These are phyloP conservation scores for Caerostris darwini DNA, from an alignment of 1,140 invertebrate species.

Conservation along the genomic window DNA sequence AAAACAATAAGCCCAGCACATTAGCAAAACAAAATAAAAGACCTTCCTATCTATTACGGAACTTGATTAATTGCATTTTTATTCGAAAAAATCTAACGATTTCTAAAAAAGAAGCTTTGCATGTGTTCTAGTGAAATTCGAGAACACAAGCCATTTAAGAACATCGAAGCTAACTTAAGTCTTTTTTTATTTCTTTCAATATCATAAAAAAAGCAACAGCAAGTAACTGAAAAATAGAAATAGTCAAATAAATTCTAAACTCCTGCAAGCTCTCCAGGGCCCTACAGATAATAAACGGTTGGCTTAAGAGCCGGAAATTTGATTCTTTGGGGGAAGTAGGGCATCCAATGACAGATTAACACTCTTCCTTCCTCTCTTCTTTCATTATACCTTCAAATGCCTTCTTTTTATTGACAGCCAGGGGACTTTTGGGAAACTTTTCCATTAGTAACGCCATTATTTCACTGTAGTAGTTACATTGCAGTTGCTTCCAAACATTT, in stretches of 20 bases:
- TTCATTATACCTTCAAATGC: slow-evolving; percentile 57
- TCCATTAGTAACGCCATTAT: not conserved
- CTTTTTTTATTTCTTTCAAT: too few species aligned
- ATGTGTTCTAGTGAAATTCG: too few species aligned
- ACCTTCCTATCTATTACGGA: too few species aligned
- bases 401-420: not conserved
- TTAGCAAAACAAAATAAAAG: too few species aligned
- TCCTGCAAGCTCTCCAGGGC: not conserved
- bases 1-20: too few species aligned
- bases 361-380: slow-evolving; percentile 58
- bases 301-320: slow-evolving; percentile 75
- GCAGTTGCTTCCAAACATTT: not conserved
- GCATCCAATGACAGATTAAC: slow-evolving; percentile 64
- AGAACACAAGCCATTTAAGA: too few species aligned
- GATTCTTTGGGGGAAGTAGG: slow-evolving; percentile 59
- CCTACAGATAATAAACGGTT: slow-evolving; percentile 70
- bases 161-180: too few species aligned
- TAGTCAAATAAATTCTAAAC: not conserved
- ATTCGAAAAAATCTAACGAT: too few species aligned
- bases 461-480: not conserved
- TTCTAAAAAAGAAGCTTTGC: too few species aligned
- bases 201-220: too few species aligned
- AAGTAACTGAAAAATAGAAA: too few species aligned
- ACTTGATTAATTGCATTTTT: too few species aligned
- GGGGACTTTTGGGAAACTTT: not conserved